Percentiles rank a stretch among this genome's conserved stretches.
These are phyloP conservation scores for Drosophila novamexicana DNA, from an alignment of 1,140 invertebrate species.

Conservation along the genomic window DNA sequence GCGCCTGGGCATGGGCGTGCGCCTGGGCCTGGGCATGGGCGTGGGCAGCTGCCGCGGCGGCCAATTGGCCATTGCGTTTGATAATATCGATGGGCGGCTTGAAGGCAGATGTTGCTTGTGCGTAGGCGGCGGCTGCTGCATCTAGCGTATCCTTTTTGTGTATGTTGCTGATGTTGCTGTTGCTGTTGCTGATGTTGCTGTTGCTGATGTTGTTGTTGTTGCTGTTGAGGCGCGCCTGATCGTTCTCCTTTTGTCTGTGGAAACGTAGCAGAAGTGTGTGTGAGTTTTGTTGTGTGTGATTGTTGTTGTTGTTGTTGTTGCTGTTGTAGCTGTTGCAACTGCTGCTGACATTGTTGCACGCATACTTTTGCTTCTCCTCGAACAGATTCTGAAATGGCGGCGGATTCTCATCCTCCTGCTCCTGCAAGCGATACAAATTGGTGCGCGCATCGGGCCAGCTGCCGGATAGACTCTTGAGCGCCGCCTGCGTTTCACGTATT, in stretches of 20 bases:
- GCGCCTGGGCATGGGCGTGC: constrained; percentile 51
- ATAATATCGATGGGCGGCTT: constrained; percentile 88
- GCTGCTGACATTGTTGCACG: constrained; percentile 19
- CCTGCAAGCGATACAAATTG: constrained; percentile 87
- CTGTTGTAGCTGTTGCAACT: constrained; percentile 17
- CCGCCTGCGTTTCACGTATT: constrained; percentile 93
- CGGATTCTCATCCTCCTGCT: constrained; percentile 89
- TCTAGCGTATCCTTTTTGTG: constrained; percentile 29
- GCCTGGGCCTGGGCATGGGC: constrained; percentile 68
- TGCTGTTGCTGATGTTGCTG: constrained; percentile 14
- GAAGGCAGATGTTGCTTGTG: constrained; percentile 90
- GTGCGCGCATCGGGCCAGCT: constrained; percentile 89
- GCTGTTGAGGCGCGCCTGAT: constrained; percentile 75
- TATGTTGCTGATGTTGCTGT: neutral
- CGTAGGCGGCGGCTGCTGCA: constrained; percentile 19
- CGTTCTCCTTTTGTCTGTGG: constrained; percentile 83
- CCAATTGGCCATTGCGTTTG: constrained; percentile 85
- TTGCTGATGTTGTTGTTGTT: constrained; percentile 3
- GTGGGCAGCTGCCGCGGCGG: constrained; percentile 58
- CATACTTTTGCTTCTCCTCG: constrained; percentile 89
- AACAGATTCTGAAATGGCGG: constrained; percentile 94
- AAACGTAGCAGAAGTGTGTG: constrained; percentile 65
- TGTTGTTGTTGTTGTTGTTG: constrained; percentile 1
- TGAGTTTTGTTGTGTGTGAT: constrained; percentile 31
- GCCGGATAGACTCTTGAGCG: constrained; percentile 92